These are phyloP conservation scores for Sigmodon hispidus DNA, from an alignment of 2,113 vertebrate genomes.

Conservation along the genomic window DNA sequence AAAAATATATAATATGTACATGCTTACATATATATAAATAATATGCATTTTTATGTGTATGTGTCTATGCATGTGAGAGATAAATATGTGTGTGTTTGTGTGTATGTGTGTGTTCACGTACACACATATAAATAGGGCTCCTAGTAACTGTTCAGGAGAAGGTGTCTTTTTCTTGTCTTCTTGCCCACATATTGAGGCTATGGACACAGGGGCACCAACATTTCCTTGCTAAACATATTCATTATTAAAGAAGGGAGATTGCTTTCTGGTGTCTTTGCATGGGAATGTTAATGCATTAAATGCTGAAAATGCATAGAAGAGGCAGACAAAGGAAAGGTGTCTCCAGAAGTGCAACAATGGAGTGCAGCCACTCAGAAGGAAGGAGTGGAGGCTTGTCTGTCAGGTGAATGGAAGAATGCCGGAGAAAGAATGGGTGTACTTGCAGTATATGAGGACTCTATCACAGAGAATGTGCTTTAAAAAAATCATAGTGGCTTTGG, in stretches of 20 bases:
- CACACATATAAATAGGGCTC: background rate
- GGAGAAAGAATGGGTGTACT: constrained; percentile 8
- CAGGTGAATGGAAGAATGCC: background rate
- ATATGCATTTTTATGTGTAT: background rate
- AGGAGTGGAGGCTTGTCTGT: fast-evolving
- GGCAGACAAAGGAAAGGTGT: constrained; percentile 40
- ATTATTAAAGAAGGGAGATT: constrained; percentile 73
- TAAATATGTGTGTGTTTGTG: background rate
- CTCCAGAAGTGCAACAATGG: background rate
- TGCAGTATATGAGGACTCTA: background rate
- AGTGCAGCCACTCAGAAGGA: background rate
- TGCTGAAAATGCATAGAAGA: constrained; percentile 67
- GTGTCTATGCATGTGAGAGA: background rate
- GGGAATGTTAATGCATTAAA: constrained; percentile 58
- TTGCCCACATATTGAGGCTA: background rate
- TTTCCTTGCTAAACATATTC: background rate
- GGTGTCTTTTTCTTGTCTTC: background rate
- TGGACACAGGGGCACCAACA: background rate
- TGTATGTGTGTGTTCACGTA: background rate
- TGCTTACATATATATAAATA: too few relatives aligned
- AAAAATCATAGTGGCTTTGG: constrained; percentile 6
- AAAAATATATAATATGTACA: background rate
- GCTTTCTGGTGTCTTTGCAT: constrained; percentile 61
- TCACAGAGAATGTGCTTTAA: background rate
- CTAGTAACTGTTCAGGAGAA: background rate